phyloP scores from a whole-genome alignment of 2,113 vertebrate species.

The Cyanoderma ruficeps region DNA sequence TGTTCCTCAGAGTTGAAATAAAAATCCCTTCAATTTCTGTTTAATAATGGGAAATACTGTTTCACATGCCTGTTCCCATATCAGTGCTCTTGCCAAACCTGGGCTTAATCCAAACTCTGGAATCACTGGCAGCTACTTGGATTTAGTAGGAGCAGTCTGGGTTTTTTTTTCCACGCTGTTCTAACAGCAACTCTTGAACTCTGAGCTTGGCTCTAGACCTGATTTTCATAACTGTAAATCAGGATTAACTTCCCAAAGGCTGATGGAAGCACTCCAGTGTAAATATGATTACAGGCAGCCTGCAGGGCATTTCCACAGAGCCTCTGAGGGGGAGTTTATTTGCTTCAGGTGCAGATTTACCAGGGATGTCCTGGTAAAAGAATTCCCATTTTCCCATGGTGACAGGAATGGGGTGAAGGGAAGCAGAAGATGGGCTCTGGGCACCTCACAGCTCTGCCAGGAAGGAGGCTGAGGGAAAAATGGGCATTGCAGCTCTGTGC shows the following conservation, averaged over 20 bases:
- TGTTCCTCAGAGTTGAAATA: neutral
- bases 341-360: neutral
- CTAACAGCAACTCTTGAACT: neutral
- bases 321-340: neutral
- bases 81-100: neutral
- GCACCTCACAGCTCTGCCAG: neutral
- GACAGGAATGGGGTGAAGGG: neutral
- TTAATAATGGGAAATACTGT: neutral
- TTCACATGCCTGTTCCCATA: neutral
- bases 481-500: neutral
- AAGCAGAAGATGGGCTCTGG: neutral
- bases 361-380: fast-evolving
- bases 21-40: neutral
- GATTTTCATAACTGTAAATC: neutral
- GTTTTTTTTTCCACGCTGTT: neutral
- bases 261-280: neutral
- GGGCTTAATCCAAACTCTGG: neutral
- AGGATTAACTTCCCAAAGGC: neutral
- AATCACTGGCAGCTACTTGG: neutral
- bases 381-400: fast-evolving
- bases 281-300: neutral
- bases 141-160: neutral
- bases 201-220: neutral
- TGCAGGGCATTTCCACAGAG: neutral
- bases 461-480: neutral